Evolutionary conservation across 2,113 vertebrate genomes (phyloP).

Genomic region (Leptocoma aspasia): DNA sequence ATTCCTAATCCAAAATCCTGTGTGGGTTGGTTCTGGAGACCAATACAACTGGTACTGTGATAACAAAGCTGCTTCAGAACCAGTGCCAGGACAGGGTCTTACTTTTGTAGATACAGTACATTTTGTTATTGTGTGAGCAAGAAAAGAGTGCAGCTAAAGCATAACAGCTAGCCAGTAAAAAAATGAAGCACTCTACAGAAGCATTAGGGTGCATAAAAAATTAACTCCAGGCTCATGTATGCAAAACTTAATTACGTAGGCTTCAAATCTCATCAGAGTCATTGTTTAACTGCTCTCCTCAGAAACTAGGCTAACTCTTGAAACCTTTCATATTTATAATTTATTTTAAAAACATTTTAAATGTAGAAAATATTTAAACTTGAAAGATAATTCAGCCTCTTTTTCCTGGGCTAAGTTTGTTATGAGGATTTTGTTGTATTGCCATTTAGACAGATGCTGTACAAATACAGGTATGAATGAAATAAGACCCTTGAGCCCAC

Average conservation of each 20-base stretch:
- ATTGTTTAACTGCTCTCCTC: constrained; percentile 17
- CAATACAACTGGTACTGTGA: not conserved
- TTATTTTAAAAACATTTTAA: constrained; percentile 11
- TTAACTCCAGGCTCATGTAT: not conserved
- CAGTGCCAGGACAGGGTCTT: not conserved
- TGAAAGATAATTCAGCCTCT: not conserved
- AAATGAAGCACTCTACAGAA: not conserved
- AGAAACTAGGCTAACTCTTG: not conserved
- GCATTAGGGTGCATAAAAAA: constrained; percentile 2
- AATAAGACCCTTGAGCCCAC: not conserved
- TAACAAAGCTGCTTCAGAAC: not conserved
- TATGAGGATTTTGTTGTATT: not conserved
- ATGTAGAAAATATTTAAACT: not conserved
- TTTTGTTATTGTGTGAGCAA: not conserved
- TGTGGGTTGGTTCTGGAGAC: not conserved
- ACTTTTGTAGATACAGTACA: not conserved
- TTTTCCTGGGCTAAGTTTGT: not conserved
- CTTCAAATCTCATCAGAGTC: constrained; percentile 9
- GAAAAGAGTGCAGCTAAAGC: not conserved
- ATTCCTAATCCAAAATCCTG: not conserved
- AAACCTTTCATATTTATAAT: not conserved
- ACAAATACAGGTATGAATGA: not conserved
- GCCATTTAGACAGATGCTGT: not conserved
- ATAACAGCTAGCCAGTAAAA: not conserved
- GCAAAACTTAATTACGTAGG: not conserved